A percentile compares a stretch with the other conserved stretches of the same genome.
Evolutionary conservation across 2,888 invertebrate genomes (phyloP).

Genomic region (Thysanoteuthis rhombus): DNA sequence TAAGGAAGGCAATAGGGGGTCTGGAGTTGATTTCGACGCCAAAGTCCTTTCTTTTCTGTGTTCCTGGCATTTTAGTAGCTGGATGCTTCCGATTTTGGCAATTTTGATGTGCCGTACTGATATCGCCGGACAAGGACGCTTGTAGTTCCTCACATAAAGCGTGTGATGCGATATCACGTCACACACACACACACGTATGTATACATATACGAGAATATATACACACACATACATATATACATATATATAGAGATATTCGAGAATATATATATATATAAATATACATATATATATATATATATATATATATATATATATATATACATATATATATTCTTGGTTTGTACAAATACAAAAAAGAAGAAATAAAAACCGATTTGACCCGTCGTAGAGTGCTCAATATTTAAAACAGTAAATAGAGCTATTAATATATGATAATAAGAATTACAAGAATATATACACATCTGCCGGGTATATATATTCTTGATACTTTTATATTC

Average conservation of each 20-base stretch:
- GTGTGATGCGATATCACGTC: no score
- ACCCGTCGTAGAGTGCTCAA: no score
- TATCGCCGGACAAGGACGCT: not conserved
- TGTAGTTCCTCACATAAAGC: not conserved
- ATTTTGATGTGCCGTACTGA: not conserved
- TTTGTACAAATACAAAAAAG: no score
- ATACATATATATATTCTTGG: no score
- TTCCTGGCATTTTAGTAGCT: slow-evolving; percentile 12
- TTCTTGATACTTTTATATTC: no score
- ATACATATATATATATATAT: not conserved
- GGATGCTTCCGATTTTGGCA: not conserved
- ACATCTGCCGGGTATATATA: no score
- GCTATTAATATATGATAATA: no score
- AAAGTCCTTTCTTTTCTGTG: not conserved
- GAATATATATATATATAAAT: not conserved
- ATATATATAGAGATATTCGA: not conserved
- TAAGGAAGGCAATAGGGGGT: not conserved
- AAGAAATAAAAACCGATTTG: no score
- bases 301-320: not conserved
- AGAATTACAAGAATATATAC: no score
- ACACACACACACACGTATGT: not conserved
- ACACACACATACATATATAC: not conserved
- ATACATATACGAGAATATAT: no score
- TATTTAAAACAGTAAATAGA: no score
- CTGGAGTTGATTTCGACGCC: not conserved